These are phyloP conservation scores for Vultur gryphus DNA, from an alignment of 2,797 vertebrate species.

Conservation along the genomic window DNA sequence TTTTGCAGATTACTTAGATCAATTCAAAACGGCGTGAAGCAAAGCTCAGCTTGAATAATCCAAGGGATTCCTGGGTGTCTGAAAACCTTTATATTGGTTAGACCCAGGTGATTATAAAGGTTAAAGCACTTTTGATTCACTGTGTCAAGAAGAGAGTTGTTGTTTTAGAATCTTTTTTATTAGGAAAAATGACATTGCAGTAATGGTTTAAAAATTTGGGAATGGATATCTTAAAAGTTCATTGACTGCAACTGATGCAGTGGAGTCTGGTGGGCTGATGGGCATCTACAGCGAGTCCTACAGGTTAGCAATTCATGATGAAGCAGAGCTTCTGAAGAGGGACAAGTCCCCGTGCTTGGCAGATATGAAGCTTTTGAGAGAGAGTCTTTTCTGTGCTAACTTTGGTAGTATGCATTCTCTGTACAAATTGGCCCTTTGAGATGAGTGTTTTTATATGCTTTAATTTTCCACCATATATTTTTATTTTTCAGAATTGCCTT, in stretches of 20 bases:
- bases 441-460: background rate
- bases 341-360: background rate
- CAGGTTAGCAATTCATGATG: background rate
- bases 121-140: background rate
- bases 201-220: background rate
- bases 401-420: background rate
- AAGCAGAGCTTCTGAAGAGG: background rate
- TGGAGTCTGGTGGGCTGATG: background rate
- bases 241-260: background rate
- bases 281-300: background rate
- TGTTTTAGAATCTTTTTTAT: background rate
- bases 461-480: constrained; percentile 6
- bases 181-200: background rate
- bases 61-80: background rate
- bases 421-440: background rate
- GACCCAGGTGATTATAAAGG: background rate
- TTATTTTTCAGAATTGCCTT: constrained; percentile 13
- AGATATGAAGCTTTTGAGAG: background rate
- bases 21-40: background rate
- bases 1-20: background rate
- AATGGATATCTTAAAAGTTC: background rate
- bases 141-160: background rate
- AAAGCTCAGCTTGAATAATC: background rate
- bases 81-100: background rate
- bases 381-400: background rate